Conservation (phyloP, 2,113 vertebrate species). For the Otis tarda region DNA sequence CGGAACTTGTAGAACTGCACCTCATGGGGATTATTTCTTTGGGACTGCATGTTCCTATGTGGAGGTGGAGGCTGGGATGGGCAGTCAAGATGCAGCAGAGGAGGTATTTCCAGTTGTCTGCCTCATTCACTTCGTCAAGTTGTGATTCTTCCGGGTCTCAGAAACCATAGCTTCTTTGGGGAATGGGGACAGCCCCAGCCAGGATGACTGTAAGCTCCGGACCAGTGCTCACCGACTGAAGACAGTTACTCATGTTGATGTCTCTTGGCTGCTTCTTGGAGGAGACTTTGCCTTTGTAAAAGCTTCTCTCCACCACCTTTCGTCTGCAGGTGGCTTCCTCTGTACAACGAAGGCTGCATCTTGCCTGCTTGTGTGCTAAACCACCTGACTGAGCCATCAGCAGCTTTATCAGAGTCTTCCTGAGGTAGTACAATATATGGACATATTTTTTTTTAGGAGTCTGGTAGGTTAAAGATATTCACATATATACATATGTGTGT, state of each 20-base stretch:
- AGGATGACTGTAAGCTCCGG: background rate
- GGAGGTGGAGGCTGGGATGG: background rate
- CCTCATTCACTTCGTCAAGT: background rate
- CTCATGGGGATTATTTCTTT: background rate
- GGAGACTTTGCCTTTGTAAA: background rate
- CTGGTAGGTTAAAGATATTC: background rate
- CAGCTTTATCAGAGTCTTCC: background rate
- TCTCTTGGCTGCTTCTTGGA: background rate
- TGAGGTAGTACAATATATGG: background rate
- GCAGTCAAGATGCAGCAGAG: background rate
- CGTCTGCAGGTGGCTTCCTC: background rate
- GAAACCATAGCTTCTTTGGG: background rate
- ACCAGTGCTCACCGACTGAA: background rate
- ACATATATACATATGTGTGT: background rate
- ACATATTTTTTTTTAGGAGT: background rate
- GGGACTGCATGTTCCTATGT: fast-evolving
- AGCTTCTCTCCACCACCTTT: background rate
- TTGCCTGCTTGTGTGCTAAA: background rate
- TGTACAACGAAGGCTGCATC: background rate
- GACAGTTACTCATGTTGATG: background rate
- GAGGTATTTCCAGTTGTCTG: background rate
- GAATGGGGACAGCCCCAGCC: background rate
- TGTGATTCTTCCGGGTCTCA: background rate
- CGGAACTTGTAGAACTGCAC: background rate
- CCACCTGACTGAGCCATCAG: background rate